Evolutionary conservation across 1,140 invertebrate genomes (phyloP), one percentile per base, ranked within the genome.

Genomic region (Lucilia sericata): DNA sequence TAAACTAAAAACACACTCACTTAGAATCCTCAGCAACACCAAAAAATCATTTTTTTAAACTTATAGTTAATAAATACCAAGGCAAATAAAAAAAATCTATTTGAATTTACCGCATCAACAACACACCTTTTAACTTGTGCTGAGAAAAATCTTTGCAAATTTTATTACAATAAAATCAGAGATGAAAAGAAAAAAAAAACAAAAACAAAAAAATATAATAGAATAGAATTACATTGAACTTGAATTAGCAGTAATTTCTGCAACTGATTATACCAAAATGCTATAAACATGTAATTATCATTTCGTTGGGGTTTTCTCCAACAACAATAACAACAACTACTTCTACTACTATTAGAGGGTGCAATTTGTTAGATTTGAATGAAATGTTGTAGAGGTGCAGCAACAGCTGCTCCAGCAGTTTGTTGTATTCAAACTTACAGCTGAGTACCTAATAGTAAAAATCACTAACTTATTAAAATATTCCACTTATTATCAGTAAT

Each of bases 181-280:
- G 30, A 75, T 36, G 14, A 75, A 75, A 78, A 47, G 25, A 30
- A 78, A 78, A 76, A 7, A 36, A 78, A 36, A 36, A 19, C 34
- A 78, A 78, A 17, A 21, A 5, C n/a, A 78, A 47, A 36, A 78
- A 78, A 21, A 47, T 17, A 75, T 34, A 14, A n/a, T 70, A 21
- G 42, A 42, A 17, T 42, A 78, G 75, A 78, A 78, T 78, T 78
- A 78, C 75, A 78, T 78, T 78, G 75, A 78, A 78, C 75, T 78
- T 78, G 75, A 78, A 78, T 78, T 78, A 78, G 75, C 75, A 49
- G 75, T 78, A 78, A 78, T 78, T 78, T 78, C 75, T 78, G 75
- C 75, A 47, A 78, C 42, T 47, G 34, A 78, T 78, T 78, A 70
- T 70, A 70, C n/a, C 65, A 70, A 70, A 70, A 70, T 19, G n/a